These are phyloP conservation scores for Frankliniella fusca DNA, from an alignment of 2,888 invertebrate genomes.

Conservation along the genomic window DNA sequence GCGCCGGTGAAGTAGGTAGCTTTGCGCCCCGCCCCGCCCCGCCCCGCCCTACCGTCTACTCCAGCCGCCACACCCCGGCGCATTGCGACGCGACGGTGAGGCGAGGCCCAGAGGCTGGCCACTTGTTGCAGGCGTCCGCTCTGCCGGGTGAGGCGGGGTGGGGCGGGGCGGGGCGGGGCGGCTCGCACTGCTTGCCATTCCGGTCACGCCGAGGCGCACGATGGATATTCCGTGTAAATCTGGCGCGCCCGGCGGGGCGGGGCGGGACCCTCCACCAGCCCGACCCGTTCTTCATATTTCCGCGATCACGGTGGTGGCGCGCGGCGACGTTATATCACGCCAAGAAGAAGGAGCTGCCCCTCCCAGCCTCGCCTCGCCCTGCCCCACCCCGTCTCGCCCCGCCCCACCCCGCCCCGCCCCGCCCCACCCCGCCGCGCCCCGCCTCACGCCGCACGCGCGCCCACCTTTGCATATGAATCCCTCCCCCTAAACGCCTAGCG, in stretches of 20 bases:
- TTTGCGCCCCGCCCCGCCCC: no score
- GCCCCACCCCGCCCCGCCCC: no score
- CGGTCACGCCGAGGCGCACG: constrained; percentile 11
- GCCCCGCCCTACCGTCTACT: no score
- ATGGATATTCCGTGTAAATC: constrained; percentile 24
- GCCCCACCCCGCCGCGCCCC: background rate
- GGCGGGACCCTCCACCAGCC: background rate
- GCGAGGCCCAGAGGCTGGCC: background rate
- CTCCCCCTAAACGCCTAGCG: background rate
- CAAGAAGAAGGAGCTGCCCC: no score
- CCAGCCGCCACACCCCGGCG: background rate
- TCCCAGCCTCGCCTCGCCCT: no score
- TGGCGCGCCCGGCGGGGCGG: background rate
- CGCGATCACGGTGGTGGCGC: background rate
- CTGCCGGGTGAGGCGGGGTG: no score
- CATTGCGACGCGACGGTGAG: background rate
- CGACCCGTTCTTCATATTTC: background rate
- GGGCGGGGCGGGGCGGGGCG: no score
- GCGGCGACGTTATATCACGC: no score
- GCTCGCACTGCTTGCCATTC: background rate
- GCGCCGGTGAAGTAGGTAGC: background rate
- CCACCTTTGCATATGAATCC: background rate
- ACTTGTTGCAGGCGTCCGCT: background rate
- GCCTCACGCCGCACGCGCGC: background rate
- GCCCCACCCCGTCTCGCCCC: no score